phyloP scores from a whole-genome alignment of 2,888 invertebrate species.

The Tethea ocularis region DNA sequence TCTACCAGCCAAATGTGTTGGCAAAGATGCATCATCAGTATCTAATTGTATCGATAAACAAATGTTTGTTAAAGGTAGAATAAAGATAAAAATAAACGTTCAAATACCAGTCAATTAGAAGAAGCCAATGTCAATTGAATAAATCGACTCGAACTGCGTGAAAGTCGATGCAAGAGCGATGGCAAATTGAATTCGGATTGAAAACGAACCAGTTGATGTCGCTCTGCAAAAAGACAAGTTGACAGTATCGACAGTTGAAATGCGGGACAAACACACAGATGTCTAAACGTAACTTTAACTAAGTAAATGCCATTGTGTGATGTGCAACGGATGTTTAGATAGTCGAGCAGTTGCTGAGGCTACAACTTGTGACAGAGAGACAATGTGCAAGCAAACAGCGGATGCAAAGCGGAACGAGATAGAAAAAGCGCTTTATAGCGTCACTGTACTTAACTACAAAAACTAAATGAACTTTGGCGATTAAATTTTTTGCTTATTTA shows the following conservation, averaged over 20 bases:
- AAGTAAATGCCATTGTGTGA: constrained; percentile 15
- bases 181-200: constrained; percentile 40
- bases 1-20: not conserved
- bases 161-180: constrained; percentile 8
- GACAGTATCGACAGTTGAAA: constrained; percentile 41
- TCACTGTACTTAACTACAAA: constrained; percentile 15
- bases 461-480: not conserved
- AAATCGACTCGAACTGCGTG: constrained; percentile 1
- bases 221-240: constrained; percentile 29
- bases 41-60: not conserved
- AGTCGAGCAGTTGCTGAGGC: constrained; percentile 19
- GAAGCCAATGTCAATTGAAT: constrained; percentile 1
- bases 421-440: constrained; percentile 12
- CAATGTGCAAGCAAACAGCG: constrained; percentile 25
- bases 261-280: constrained; percentile 18
- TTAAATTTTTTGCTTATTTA: not conserved
- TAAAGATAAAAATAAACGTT: not conserved
- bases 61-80: not conserved
- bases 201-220: constrained; percentile 32
- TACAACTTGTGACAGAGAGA: constrained; percentile 14
- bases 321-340: constrained; percentile 19
- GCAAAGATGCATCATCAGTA: not conserved
- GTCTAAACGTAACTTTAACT: constrained; percentile 19
- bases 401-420: constrained; percentile 29
- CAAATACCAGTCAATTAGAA: constrained; percentile 1